Percentiles rank a stretch among this genome's conserved stretches.
Conservation (phyloP, 2,113 vertebrate species). For the Grammomys dolichurus region DNA sequence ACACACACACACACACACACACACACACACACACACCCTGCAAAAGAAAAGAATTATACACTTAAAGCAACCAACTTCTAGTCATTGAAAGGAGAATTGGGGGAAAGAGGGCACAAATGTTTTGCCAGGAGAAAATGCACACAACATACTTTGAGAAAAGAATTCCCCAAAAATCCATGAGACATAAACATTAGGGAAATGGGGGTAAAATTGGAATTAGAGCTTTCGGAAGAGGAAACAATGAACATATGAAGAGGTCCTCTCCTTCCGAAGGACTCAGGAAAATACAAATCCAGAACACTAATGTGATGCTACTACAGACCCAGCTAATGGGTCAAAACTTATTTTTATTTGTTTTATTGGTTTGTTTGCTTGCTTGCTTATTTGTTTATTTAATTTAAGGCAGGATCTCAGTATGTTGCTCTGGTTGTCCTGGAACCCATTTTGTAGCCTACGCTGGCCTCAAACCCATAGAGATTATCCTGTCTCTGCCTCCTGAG, state of each 20-base stretch:
- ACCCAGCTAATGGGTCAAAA: not conserved
- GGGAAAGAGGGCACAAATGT: not conserved
- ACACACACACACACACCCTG: no score
- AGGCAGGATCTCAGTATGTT: not conserved
- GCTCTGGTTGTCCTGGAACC: not conserved
- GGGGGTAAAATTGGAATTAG: slow-evolving; percentile 1
- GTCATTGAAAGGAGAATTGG: not conserved
- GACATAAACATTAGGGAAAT: not conserved
- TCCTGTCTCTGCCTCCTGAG: not conserved
- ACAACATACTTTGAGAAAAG: not conserved
- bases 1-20: not conserved
- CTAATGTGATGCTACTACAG: not conserved
- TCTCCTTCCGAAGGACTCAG: not conserved
- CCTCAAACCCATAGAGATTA: not conserved
- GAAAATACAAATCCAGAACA: slow-evolving; percentile 18
- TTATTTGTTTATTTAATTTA: not conserved
- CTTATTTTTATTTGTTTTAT: not conserved
- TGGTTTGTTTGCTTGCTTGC: not conserved
- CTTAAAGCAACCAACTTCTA: slow-evolving; percentile 2
- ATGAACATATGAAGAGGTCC: not conserved
- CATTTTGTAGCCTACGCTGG: not conserved
- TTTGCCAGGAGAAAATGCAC: not conserved
- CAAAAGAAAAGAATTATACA: not conserved
- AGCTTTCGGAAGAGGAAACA: slow-evolving; percentile 47
- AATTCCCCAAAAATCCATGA: not conserved